Evolutionary conservation across 2,113 vertebrate genomes (phyloP).

Genomic region (Albula glossodonta): DNA sequence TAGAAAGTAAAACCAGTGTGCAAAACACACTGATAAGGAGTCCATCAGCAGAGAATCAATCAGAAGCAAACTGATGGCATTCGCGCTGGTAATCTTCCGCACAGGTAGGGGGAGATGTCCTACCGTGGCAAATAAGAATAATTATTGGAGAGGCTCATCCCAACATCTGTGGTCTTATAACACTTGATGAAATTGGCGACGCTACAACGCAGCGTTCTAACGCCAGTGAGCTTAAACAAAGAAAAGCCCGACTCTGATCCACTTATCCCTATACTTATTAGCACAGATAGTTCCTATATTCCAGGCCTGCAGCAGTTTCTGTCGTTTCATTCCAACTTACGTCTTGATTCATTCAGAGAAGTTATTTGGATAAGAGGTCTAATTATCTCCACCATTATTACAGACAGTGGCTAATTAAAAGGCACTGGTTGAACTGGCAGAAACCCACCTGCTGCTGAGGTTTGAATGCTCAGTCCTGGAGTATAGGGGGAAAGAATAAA

Average conservation of each 20-base stretch:
- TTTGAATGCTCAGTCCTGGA: slow-evolving; percentile 14
- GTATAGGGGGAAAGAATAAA: background rate
- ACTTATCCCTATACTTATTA: background rate
- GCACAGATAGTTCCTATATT: background rate
- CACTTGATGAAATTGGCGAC: background rate
- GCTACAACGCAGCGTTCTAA: background rate
- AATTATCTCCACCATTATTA: slow-evolving; percentile 7
- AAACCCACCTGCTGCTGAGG: slow-evolving; percentile 8
- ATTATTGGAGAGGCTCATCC: slow-evolving; percentile 9
- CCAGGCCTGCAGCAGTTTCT: background rate
- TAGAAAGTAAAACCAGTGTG: background rate
- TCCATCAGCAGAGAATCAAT: background rate
- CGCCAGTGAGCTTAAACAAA: background rate
- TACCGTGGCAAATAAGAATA: background rate
- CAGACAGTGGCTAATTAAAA: slow-evolving; percentile 25
- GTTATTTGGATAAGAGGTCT: background rate
- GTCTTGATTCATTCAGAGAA: background rate
- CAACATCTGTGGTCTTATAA: background rate
- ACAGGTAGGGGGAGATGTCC: slow-evolving; percentile 4
- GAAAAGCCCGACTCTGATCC: background rate
- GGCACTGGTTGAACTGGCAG: slow-evolving; percentile 11
- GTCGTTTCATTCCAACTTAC: background rate
- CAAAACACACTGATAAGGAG: background rate
- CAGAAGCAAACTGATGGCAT: slow-evolving; percentile 14
- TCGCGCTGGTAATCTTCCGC: slow-evolving; percentile 1